Percentiles rank a stretch among this genome's conserved stretches.
These are phyloP conservation scores for Pachypeltis micranthus DNA, from an alignment of 1,140 invertebrate genomes.

Conservation along the genomic window DNA sequence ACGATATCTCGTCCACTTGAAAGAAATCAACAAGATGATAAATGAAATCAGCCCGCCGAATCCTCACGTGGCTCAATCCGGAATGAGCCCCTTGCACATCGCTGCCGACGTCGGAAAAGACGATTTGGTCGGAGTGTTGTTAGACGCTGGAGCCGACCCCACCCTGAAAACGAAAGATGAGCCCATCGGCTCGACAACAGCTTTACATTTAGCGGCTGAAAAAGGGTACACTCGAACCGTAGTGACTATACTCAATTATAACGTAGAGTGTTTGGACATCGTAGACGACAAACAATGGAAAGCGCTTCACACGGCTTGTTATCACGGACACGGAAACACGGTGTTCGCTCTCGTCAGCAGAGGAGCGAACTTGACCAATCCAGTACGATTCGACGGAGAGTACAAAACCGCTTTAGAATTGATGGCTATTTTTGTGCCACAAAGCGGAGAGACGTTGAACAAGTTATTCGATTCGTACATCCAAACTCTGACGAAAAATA, in stretches of 20 bases:
- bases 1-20: background rate
- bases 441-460: constrained; percentile 38
- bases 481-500: too few species aligned
- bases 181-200: constrained; percentile 45
- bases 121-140: constrained; percentile 43
- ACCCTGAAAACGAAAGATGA: constrained; percentile 32
- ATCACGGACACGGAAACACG: constrained; percentile 42
- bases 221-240: constrained; percentile 34
- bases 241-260: constrained; percentile 30
- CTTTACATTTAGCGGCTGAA: constrained; percentile 34
- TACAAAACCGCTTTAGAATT: constrained; percentile 36
- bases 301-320: constrained; percentile 47
- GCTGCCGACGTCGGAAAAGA: constrained; percentile 51
- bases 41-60: background rate
- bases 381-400: constrained; percentile 41
- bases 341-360: constrained; percentile 41
- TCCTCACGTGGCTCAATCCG: background rate
- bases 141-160: constrained; percentile 55
- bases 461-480: constrained; percentile 39
- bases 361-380: constrained; percentile 44
- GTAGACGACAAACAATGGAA: constrained; percentile 42
- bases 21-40: background rate
- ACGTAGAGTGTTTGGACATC: constrained; percentile 31
- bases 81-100: constrained; percentile 51
- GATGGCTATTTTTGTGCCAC: constrained; percentile 38